phyloP scores from a whole-genome alignment of 2,797 vertebrate genomes.

The Alca torda region DNA sequence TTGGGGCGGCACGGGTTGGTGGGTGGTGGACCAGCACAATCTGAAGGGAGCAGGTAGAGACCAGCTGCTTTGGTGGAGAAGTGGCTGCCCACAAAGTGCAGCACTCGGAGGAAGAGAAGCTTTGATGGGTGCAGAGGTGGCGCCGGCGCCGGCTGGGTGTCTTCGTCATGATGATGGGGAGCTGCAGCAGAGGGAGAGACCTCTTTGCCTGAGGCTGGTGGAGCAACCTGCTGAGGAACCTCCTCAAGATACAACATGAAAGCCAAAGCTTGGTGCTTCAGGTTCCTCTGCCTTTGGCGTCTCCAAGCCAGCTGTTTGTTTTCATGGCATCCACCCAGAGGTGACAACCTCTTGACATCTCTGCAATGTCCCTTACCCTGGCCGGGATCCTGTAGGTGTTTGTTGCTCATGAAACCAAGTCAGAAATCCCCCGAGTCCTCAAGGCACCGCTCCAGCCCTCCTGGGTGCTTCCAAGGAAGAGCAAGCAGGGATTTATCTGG shows the following conservation, averaged over 20 bases:
- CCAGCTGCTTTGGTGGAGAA: neutral
- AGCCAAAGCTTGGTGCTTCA: neutral
- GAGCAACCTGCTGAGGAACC: neutral
- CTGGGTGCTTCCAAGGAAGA: neutral
- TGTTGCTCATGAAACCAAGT: neutral
- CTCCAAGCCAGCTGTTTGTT: neutral
- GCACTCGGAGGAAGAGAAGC: neutral
- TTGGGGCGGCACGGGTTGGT: neutral
- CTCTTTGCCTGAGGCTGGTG: neutral
- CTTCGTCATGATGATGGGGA: neutral
- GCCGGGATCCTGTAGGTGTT: neutral
- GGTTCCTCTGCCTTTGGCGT: neutral
- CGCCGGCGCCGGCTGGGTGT: neutral
- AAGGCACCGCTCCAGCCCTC: neutral
- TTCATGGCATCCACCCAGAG: neutral
- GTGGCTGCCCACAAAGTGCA: neutral
- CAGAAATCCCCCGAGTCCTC: neutral
- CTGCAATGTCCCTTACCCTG: fast-evolving
- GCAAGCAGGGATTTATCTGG: neutral
- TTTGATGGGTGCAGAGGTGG: too few relatives aligned
- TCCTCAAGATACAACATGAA: fast-evolving
- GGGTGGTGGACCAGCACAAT: too few relatives aligned
- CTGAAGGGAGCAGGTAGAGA: neutral
- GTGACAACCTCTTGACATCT: neutral
- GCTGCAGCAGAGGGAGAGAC: neutral